These are phyloP conservation scores for Orestias chungarensis DNA, from an alignment of 2,797 vertebrate genomes.

Conservation along the genomic window DNA sequence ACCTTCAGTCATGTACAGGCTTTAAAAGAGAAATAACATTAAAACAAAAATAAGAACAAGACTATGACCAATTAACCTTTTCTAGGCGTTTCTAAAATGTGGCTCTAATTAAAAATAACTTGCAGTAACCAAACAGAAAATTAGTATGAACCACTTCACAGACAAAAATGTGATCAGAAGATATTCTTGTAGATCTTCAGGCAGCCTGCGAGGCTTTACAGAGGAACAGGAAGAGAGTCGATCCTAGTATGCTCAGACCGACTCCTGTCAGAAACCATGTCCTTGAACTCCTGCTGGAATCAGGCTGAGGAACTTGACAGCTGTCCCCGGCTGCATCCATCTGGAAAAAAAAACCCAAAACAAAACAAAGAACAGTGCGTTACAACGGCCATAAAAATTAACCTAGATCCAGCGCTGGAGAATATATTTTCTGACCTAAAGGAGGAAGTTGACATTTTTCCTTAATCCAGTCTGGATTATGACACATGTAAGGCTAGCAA, in stretches of 20 bases:
- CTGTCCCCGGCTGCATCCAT: conserved; percentile 74
- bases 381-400: neutral
- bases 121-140: neutral
- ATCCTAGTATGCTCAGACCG: conserved; percentile 77
- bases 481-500: conserved; percentile 5
- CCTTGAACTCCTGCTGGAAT: conserved; percentile 61
- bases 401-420: neutral
- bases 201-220: conserved; percentile 39
- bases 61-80: neutral
- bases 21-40: neutral
- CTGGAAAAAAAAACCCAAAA: conserved; percentile 61
- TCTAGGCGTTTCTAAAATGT: conserved; percentile 7
- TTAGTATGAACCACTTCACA: neutral
- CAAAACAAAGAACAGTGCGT: conserved; percentile 22
- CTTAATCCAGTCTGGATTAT: conserved; percentile 34
- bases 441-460: conserved; percentile 27
- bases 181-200: conserved; percentile 15
- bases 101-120: neutral
- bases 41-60: neutral
- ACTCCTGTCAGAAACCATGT: conserved; percentile 63
- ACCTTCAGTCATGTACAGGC: neutral
- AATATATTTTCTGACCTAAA: neutral
- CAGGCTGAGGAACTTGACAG: conserved; percentile 68
- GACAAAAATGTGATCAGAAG: conserved; percentile 8
- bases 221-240: conserved; percentile 76